Evolutionary conservation across 2,888 invertebrate species (phyloP), one percentile per base, ranked within the genome.

Genomic region (Lysandra bellargus): DNA sequence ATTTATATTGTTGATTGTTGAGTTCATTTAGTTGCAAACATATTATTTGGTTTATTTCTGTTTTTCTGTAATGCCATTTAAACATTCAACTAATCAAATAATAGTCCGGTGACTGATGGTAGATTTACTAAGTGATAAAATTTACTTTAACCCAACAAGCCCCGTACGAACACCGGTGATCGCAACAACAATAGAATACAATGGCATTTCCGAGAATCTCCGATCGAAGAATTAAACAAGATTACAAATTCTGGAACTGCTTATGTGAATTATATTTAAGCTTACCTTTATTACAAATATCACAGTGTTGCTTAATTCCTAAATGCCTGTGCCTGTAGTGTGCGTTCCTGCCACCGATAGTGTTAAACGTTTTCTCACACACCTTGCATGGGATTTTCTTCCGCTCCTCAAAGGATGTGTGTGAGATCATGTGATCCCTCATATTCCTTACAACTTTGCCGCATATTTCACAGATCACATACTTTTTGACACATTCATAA

Each of bases 281-380:
- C 74, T 81, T 82, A 94, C 94, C 85, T 87, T 92, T 94, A 80
- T 88, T 85, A 86, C 95, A 95, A 74, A 91, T 85, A 33, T 87
- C 83, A 84, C 95, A 95, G 75, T 86, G 85, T n/a, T 88, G 82
- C 81, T 88, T 92, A 0, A 89, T 80, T 0, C 90, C 89, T 7
- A 92, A 85, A 84, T 95, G 95, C 84, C 90, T 92, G 4, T 86
- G 85, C 80, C 85, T 88, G 33, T 89, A 84, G 82, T 95, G 95
- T 81, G 84, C 89, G 5, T 86, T 85, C 40, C 89, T 86, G 2
- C 90, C 86, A 30, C 87, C 85, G 37, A 84, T 80, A 0, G 85
- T 85, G 0, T 84, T 72, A 79, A 93, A 94, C 7, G 81, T 80
- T 83, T 90, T 90, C 6, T 90, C 89, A 80, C 94, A 94, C 1